Conservation (phyloP, 2,888 invertebrate genomes). For the Epicampocera succincta region DNA sequence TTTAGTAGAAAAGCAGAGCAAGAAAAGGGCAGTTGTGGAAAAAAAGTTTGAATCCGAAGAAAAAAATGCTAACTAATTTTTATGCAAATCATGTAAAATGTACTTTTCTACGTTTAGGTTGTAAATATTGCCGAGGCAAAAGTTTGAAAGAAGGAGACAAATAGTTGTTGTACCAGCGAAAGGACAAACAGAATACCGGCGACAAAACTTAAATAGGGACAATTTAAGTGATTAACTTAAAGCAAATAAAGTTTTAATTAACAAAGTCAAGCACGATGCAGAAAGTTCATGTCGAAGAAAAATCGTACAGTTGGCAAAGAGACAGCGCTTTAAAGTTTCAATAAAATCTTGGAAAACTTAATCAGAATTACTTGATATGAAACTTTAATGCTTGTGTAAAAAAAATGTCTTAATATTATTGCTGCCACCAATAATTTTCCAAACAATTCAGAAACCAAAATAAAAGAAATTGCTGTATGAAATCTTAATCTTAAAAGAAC, state of each 20-base stretch:
- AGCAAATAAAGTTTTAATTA: conserved; percentile 28
- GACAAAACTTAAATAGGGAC: conserved; percentile 17
- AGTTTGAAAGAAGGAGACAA: conserved; percentile 1
- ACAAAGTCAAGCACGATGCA: too few species aligned
- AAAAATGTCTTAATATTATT: too few species aligned
- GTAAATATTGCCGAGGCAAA: conserved; percentile 31
- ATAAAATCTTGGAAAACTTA: too few species aligned
- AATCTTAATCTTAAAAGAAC: too few species aligned
- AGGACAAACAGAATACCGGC: not conserved
- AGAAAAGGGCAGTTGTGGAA: conserved; percentile 1
- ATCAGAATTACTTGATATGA: too few species aligned
- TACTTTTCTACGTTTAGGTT: conserved; percentile 48
- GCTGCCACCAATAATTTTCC: too few species aligned
- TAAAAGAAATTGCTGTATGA: too few species aligned
- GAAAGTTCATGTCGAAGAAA: too few species aligned
- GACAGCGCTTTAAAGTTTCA: too few species aligned
- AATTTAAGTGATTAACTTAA: conserved; percentile 59
- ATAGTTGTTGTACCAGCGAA: not conserved
- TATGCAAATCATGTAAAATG: conserved; percentile 68
- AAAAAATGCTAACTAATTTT: conserved; percentile 57
- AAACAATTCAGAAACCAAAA: too few species aligned
- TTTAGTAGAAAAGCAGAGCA: conserved; percentile 15
- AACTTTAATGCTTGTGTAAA: too few species aligned
- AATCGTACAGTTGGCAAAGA: too few species aligned
- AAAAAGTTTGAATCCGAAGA: not conserved